Conservation (phyloP, 2,797 vertebrate species). For the Brotula barbata region DNA sequence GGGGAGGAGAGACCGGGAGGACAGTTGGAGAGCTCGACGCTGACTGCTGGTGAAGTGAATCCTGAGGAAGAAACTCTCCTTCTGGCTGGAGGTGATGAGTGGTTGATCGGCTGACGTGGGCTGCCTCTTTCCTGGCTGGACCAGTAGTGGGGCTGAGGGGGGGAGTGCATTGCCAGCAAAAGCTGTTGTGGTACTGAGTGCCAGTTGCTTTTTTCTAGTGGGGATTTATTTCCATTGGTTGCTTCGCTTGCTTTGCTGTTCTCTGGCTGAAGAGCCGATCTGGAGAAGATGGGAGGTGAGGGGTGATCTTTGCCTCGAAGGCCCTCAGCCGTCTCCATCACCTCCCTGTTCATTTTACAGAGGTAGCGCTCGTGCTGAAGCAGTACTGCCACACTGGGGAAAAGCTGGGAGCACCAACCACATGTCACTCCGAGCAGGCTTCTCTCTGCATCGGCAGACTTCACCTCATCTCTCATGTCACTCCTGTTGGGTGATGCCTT, state of each 20-base stretch:
- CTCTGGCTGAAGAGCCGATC: conserved; percentile 47
- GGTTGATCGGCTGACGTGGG: conserved; percentile 54
- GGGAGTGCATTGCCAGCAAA: conserved; percentile 71
- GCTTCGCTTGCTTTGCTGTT: conserved; percentile 49
- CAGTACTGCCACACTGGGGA: conserved; percentile 73
- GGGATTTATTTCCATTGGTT: conserved; percentile 70
- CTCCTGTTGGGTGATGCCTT: conserved; percentile 50
- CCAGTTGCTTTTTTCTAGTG: conserved; percentile 70
- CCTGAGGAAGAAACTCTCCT: conserved; percentile 64
- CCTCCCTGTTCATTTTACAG: conserved; percentile 72
- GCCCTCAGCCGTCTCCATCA: conserved; percentile 50
- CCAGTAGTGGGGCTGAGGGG: conserved; percentile 64
- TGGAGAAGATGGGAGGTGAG: conserved; percentile 57
- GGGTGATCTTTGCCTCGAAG: conserved; percentile 52
- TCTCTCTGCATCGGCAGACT: conserved; percentile 44
- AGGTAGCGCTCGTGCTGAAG: conserved; percentile 79
- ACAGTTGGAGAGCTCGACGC: conserved; percentile 65
- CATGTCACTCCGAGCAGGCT: conserved; percentile 62
- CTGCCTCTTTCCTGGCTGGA: conserved; percentile 65
- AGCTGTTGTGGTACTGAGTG: conserved; percentile 75
- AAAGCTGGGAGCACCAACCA: conserved; percentile 76
- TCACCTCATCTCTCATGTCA: conserved; percentile 24
- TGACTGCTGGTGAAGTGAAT: conserved; percentile 65
- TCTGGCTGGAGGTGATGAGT: conserved; percentile 63
- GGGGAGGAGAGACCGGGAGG: conserved; percentile 57